Base-by-base conservation (phyloP, 2,888 invertebrate species). In the Philereme vetulata region DNA sequence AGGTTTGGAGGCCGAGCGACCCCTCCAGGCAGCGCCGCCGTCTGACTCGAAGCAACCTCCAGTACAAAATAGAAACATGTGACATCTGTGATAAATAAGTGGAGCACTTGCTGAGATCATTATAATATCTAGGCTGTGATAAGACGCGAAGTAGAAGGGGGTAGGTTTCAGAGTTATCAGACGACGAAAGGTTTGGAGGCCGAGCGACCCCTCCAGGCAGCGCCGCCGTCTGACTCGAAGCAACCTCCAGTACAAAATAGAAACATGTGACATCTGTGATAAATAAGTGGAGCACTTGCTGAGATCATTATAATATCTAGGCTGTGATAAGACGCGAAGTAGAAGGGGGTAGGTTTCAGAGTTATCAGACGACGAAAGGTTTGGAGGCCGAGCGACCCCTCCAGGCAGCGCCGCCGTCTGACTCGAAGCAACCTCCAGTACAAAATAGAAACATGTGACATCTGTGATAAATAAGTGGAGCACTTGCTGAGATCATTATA, bases 221-320 rank as follows among this genome's bases (percentile, higher is more conserved):
- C 72, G 70, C 66, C 10, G 56, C 56, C 53, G 64, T 68, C 71
- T 55, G 71, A 68, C 62, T 59, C 70, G 71, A 64, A 38, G 54
- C 68, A 68, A 72, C 67, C 78, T 75, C 77, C 87, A 90, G 90
- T 90, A 84, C 79, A 80, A 83, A n/a, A n/a, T n/a, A n/a, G n/a
- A n/a, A n/a, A 66, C 62, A 66, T 58, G 62, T 64, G 64, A 65
- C 70, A 70, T 56, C 62, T 62, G 52, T 60, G 77, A 77, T 78
- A 79, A 78, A 67, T 66, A 77, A 76, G 66, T 71, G 64, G 76
- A 72, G 65, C 75, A 72, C 62, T 64, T 50, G 58, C 53, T 56
- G 66, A 70, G 68, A 72, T 54, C 71, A 68, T 64, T 66, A 57
- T 59, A 66, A 67, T 72, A 74, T 71, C 71, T 71, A 73, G 72